Base-by-base conservation (phyloP, 1,140 invertebrate genomes). In the Drosophila pseudoananassae region DNA sequence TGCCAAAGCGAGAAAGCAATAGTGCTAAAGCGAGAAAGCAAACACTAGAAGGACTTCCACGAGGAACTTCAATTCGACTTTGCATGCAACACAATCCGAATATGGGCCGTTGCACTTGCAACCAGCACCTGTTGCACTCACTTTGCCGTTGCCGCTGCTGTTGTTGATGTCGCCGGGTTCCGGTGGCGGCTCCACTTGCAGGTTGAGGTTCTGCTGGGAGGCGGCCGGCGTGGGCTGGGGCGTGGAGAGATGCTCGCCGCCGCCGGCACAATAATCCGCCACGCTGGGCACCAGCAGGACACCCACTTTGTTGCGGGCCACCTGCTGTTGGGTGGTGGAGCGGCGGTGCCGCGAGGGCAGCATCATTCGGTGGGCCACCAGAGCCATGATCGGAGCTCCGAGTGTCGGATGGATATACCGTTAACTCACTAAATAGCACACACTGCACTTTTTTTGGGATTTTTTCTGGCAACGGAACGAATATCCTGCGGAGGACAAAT, bases 341-440 rank as follows among this genome's bases (percentile, higher is more conserved):
- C 72, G 78, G 2, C 90, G 73, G 36, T 65, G 66, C 31, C 84
- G 75, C 27, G 58, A 27, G 14, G 89, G 81, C 76, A 91, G 56
- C 89, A 91, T 89, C 90, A 91, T 91, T 9, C 90, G 85, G 64
- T 91, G 90, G 47, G 90, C 85, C 49, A 91, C 85, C 43, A 91
- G 49, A 76, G 90, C 85, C 90, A 91, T 91, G 57, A 76, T 76
- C 33, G 40, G 4, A 43, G 40, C 40, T 43, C 14, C 40, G 14
- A 15, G 15, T 6, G 15, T 43, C 40, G 5, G 31, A 23, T 36
- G 15, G 9, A 7, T 29, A 33, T 20, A 50, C 43, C 10, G 15
- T 36, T 12, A 36, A n/a, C 14, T 9, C 40, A 43, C 40, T 8
- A 43, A 36, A 36, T 6, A 17, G 1, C 40, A 43, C 40, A 7